phyloP scores from a whole-genome alignment of 2,797 vertebrate genomes.

The Falco rusticolus region DNA sequence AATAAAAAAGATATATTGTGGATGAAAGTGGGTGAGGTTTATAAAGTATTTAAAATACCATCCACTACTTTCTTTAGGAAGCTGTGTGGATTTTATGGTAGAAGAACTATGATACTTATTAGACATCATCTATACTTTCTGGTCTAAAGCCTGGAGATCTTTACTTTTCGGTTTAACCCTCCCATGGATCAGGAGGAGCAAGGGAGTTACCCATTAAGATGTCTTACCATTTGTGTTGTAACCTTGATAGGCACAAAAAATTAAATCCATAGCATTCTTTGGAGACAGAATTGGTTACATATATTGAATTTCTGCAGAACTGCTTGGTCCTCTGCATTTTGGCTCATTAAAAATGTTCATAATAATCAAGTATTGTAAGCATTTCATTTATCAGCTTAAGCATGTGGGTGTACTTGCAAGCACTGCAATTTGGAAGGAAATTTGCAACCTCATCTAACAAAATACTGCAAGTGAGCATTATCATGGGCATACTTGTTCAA shows the following conservation, averaged over 20 bases:
- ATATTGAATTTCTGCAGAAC: not conserved
- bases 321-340: not conserved
- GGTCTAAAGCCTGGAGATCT: not conserved
- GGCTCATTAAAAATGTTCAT: not conserved
- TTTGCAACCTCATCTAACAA: not conserved
- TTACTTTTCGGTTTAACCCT: not conserved
- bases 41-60: not conserved
- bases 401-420: not conserved
- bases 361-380: not conserved
- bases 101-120: not conserved
- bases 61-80: not conserved
- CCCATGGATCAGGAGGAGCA: not conserved
- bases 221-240: not conserved
- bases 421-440: conserved; percentile 28
- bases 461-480: not conserved
- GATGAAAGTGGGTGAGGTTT: not conserved
- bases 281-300: not conserved
- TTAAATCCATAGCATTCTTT: not conserved
- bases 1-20: not conserved
- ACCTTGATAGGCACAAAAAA: not conserved
- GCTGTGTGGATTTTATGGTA: not conserved
- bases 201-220: not conserved
- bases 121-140: not conserved
- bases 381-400: conserved; percentile 3
- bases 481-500: not conserved